These are phyloP conservation scores for Palythoa grandiflora DNA, from an alignment of 92 coral and sea anemone genomes.

Conservation along the genomic window DNA sequence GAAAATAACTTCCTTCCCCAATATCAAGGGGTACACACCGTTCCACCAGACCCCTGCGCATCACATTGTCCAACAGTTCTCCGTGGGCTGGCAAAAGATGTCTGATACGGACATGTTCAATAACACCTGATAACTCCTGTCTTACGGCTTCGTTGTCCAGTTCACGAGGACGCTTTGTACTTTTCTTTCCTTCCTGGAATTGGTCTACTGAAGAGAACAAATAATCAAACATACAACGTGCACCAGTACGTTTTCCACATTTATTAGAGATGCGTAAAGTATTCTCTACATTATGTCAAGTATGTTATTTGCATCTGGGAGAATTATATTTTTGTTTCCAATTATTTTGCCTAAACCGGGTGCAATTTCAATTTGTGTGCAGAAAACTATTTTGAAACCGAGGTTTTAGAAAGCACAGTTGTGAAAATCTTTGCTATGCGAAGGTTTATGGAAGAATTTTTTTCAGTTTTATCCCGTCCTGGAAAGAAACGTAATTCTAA, in stretches of 20 bases:
- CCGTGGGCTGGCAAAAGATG: slow-evolving; percentile 90
- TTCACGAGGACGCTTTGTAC: slow-evolving; percentile 75
- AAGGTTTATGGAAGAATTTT: no score
- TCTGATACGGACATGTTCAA: slow-evolving; percentile 85
- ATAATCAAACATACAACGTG: not conserved
- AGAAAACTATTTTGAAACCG: no score
- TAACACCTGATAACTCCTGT: slow-evolving; percentile 81
- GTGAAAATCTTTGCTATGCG: no score
- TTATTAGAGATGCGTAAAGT: no score
- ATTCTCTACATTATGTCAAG: no score
- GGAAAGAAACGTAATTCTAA: no score
- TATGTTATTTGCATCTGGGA: no score
- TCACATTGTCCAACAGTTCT: slow-evolving; percentile 79
- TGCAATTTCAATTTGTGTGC: no score
- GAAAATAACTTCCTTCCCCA: slow-evolving; percentile 93
- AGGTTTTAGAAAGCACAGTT: no score
- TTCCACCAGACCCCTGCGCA: slow-evolving; percentile 84
- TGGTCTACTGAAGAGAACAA: slow-evolving; percentile 15
- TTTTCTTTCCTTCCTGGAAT: slow-evolving; percentile 72
- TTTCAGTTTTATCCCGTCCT: no score
- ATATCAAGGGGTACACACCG: slow-evolving; percentile 96
- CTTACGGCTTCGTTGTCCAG: slow-evolving; percentile 80
- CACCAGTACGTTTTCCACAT: not conserved
- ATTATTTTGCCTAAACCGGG: no score
- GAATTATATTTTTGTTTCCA: no score